phyloP scores from a whole-genome alignment of 2,888 invertebrate genomes.

The Smittia sp. region DNA sequence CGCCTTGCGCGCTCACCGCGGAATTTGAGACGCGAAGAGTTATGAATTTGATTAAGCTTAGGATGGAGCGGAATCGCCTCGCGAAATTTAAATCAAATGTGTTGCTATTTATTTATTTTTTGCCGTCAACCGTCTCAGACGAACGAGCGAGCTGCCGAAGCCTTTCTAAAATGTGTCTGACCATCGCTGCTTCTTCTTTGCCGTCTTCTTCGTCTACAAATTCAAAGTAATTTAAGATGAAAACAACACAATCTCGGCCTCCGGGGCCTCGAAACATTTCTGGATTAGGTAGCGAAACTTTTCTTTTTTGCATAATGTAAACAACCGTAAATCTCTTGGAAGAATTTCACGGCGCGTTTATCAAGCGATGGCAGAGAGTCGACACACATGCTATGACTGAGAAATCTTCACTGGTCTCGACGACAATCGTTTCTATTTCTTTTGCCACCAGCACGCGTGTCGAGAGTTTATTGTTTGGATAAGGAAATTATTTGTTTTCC shows the following conservation, averaged over 20 bases:
- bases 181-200: not conserved
- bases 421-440: no score
- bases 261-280: not conserved
- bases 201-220: not conserved
- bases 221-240: not conserved
- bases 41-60: conserved; percentile 12
- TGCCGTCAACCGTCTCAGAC: not conserved
- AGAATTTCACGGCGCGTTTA: no score
- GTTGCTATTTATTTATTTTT: conserved; percentile 12
- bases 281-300: no score
- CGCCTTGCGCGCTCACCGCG: conserved; percentile 31
- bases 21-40: not conserved
- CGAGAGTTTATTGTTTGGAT: conserved; percentile 23
- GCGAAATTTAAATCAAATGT: conserved; percentile 23
- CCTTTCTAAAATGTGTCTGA: conserved; percentile 10
- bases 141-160: not conserved
- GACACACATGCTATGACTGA: no score
- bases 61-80: not conserved
- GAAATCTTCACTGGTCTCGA: no score
- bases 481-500: conserved; percentile 38
- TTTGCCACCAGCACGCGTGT: not conserved
- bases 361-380: no score
- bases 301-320: no score
- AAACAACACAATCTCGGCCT: not conserved
- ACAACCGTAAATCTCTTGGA: no score